Evolutionary conservation across 2,797 vertebrate genomes (phyloP), one percentile per base, ranked within the genome.

Genomic region (Gambusia yucatana): DNA sequence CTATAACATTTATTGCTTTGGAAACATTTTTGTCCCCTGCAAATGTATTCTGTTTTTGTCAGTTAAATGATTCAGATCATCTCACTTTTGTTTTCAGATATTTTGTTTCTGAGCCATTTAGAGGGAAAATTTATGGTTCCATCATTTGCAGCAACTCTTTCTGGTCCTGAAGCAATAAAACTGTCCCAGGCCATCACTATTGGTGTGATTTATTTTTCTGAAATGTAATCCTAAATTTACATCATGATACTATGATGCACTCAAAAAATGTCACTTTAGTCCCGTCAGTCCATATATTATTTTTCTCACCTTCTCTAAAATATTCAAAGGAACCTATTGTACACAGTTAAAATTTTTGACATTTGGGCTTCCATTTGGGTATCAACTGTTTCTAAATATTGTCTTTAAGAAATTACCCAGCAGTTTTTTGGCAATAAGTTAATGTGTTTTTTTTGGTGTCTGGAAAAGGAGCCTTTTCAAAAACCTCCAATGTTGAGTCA

Each of bases 1-100:
- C 92, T 93, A 88, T 87, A 90, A 82, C 67, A 46, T 70, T 14
- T 43, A 70, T 6, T 70, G 41, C 41, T 28, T 25, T 70, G 67
- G 67, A 46, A 28, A 44, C 1, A 0, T 16, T 46, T 44, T 46
- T n/a, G 25, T 28, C 67, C 41, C 67, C 67, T 70, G 16, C 28
- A 43, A 43, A 44, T 70, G 14, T 13, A 6, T 70, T 70, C 5
- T 14, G 25, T n/a, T 69, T 69, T 25, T 44, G 11, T 28, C 41
- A 3, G 11, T 28, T 70, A 16, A 70, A 46, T 28, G 5, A 6
- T 70, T 70, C 22, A n/a, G 25, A 70, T 44, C 2, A 7, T 44
- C 28, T 59, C 57, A 55, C 52, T n/a, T 55, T 55, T n/a, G 22
- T n/a, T 55, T 55, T 55, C 52, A 55, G 52, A 57, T n/a, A 25